phyloP scores from a whole-genome alignment of 2,888 invertebrate genomes.

The Limnephilus marmoratus region DNA sequence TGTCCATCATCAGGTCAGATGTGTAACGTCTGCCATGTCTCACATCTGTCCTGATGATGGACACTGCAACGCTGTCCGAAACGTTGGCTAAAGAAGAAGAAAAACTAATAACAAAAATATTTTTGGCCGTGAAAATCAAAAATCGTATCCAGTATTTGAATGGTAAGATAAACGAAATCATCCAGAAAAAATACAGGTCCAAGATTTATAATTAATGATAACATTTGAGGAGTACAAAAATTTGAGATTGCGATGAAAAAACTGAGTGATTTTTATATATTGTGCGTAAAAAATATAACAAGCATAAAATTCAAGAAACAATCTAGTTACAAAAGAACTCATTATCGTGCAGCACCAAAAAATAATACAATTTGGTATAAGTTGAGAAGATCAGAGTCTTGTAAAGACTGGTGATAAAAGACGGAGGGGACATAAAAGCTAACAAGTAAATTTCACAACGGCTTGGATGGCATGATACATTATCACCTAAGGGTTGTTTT shows the following conservation, averaged over 20 bases:
- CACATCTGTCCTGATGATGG: too few relatives aligned
- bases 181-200: neutral
- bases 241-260: neutral
- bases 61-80: too few relatives aligned
- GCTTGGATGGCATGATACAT: neutral
- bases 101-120: too few relatives aligned
- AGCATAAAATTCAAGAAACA: neutral
- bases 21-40: too few relatives aligned
- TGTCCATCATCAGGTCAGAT: too few relatives aligned
- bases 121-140: too few relatives aligned
- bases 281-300: neutral
- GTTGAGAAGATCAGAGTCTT: neutral
- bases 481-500: neutral
- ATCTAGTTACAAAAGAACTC: neutral
- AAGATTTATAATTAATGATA: neutral
- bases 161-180: neutral
- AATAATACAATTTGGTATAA: neutral
- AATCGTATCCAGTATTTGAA: too few relatives aligned
- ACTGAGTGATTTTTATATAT: neutral
- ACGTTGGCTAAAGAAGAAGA: too few relatives aligned
- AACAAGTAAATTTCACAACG: neutral
- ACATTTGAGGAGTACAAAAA: neutral
- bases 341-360: neutral
- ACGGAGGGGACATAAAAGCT: neutral
- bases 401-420: neutral